phyloP scores from a whole-genome alignment of 1,140 invertebrate genomes.

The Conus betulinus region DNA sequence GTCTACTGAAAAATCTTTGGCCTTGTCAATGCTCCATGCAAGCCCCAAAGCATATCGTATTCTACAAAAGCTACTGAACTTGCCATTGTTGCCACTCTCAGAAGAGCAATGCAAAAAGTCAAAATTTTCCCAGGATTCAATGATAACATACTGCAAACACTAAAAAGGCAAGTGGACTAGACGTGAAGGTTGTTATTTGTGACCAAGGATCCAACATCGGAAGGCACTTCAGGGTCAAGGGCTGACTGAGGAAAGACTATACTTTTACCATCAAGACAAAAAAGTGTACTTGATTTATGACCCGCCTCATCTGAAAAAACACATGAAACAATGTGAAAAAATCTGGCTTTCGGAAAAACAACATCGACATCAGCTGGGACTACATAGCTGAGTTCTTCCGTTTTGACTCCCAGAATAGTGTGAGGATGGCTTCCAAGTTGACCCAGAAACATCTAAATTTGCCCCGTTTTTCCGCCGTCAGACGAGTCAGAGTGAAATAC shows the following conservation, averaged over 20 bases:
- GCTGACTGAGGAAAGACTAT: background rate
- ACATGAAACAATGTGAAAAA: background rate
- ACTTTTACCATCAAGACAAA: background rate
- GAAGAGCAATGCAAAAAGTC: no score
- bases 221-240: background rate
- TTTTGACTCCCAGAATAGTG: background rate
- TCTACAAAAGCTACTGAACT: no score
- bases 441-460: background rate
- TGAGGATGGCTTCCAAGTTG: background rate
- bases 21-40: no score
- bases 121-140: background rate
- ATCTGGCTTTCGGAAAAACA: no score
- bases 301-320: slow-evolving; percentile 19
- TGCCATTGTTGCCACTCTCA: no score
- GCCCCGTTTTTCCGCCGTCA: background rate
- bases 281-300: slow-evolving; percentile 4
- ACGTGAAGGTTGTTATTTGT: slow-evolving; percentile 1
- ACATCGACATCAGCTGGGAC: background rate
- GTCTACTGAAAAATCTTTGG: no score
- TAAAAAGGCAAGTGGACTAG: background rate
- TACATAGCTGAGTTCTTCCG: background rate
- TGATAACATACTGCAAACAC: background rate
- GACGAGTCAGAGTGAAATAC: background rate
- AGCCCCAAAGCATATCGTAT: no score
- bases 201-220: slow-evolving; percentile 8